These are phyloP conservation scores for Hapalemur alaotrensis DNA, from an alignment of 2,797 vertebrate species.

Conservation along the genomic window DNA sequence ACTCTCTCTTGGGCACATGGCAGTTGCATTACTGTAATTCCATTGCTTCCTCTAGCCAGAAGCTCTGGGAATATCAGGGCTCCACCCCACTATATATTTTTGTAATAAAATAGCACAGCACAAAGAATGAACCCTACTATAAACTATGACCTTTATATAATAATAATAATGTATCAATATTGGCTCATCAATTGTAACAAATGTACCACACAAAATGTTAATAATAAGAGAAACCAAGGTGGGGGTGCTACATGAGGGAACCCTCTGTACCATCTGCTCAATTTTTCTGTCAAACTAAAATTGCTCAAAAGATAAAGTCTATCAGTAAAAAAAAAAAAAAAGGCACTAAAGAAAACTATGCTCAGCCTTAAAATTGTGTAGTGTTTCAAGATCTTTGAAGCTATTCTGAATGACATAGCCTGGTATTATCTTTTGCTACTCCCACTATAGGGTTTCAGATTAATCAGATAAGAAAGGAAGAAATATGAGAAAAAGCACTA, in stretches of 20 bases:
- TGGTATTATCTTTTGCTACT: constrained; percentile 68
- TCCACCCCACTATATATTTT: not conserved
- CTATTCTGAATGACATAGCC: constrained; percentile 47
- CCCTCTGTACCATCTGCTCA: not conserved
- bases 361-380: constrained; percentile 52
- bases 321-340: not conserved
- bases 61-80: no score
- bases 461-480: constrained; percentile 66
- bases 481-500: not conserved
- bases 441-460: constrained; percentile 65
- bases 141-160: not conserved
- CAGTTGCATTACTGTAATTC: not conserved
- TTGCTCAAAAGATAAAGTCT: not conserved
- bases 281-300: not conserved
- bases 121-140: not conserved
- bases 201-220: not conserved
- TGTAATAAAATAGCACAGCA: not conserved
- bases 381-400: constrained; percentile 61
- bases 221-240: not conserved
- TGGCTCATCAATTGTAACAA: not conserved
- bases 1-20: not conserved
- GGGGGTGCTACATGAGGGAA: not conserved
- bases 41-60: not conserved
- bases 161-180: not conserved
- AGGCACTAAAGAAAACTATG: constrained; percentile 3